Evolutionary conservation across 2,113 vertebrate genomes (phyloP).

Genomic region (Odocoileus hemionus): DNA sequence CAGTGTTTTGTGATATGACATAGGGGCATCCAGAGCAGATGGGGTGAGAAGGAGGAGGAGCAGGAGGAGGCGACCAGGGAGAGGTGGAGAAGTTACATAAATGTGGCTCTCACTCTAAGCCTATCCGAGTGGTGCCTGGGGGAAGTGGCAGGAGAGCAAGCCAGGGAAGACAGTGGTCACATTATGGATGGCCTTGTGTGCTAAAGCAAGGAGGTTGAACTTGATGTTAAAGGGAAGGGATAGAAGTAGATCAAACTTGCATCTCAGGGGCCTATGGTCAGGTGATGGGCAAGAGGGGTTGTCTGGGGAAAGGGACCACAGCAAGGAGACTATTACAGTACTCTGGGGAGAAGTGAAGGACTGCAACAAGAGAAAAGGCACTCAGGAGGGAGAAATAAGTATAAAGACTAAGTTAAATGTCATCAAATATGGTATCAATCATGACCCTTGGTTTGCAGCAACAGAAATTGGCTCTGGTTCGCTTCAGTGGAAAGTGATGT

Average conservation of each 20-base stretch:
- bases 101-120: not conserved
- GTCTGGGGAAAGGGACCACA: not conserved
- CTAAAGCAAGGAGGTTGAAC: not conserved
- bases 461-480: not conserved
- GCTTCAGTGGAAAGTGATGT: not conserved
- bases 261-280: not conserved
- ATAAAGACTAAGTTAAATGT: not conserved
- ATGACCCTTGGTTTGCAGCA: not conserved
- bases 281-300: not conserved
- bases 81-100: not conserved
- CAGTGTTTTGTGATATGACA: not conserved
- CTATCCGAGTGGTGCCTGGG: not conserved
- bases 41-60: not conserved
- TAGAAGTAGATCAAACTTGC: not conserved
- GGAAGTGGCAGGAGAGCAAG: not conserved
- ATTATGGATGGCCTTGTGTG: not conserved
- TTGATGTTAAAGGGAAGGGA: not conserved
- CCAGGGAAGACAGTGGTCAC: not conserved
- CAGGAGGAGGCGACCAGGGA: not conserved
- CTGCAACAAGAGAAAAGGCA: not conserved
- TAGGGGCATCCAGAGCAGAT: not conserved
- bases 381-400: not conserved
- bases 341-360: not conserved
- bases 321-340: rapidly evolving
- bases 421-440: not conserved